Conservation (phyloP, 1,140 invertebrate genomes). For the Piezodorus guildinii region DNA sequence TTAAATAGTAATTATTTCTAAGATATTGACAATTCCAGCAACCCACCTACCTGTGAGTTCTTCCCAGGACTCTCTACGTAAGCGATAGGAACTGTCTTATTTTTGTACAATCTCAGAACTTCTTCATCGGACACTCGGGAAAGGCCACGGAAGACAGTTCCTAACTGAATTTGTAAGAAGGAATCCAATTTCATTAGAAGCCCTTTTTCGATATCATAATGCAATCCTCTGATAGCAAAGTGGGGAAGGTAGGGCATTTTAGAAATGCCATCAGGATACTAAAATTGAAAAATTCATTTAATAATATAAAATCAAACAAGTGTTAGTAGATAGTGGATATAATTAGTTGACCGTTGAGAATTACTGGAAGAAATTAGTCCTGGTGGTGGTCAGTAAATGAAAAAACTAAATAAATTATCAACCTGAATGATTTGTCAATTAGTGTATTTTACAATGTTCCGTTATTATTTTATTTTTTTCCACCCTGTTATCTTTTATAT, state of each 20-base stretch:
- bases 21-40: neutral
- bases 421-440: too few species aligned
- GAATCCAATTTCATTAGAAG: conserved; percentile 91
- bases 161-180: conserved; percentile 91
- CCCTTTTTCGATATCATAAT: conserved; percentile 93
- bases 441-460: too few species aligned
- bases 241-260: conserved; percentile 73
- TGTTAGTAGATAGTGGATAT: too few species aligned
- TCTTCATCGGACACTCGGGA: conserved; percentile 71
- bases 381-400: too few species aligned
- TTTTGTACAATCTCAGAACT: conserved; percentile 76
- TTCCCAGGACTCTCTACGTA: conserved; percentile 49
- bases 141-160: conserved; percentile 82
- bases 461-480: too few species aligned
- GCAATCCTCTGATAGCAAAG: conserved; percentile 86
- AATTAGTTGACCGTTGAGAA: too few species aligned
- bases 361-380: too few species aligned
- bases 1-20: neutral
- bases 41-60: conserved; percentile 24
- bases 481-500: too few species aligned
- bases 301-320: neutral
- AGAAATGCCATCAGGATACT: conserved; percentile 83
- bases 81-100: conserved; percentile 68
- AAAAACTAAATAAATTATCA: too few species aligned
- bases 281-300: conserved; percentile 31